Evolutionary conservation across 2,113 vertebrate genomes (phyloP).

Genomic region (Propithecus coquereli): DNA sequence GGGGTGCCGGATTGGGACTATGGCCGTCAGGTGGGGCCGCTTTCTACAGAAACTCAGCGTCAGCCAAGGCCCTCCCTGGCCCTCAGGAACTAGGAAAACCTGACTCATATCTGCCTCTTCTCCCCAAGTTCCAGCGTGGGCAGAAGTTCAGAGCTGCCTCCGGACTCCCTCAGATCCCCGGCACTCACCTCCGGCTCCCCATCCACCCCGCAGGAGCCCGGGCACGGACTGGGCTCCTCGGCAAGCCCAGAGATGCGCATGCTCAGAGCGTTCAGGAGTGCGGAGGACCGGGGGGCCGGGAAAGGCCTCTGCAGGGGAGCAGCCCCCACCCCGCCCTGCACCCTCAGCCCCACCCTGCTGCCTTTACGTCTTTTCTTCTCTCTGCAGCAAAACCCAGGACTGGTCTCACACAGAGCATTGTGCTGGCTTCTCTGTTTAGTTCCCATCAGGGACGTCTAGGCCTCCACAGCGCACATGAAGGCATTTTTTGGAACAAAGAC

Average conservation of each 20-base stretch:
- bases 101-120: neutral
- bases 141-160: neutral
- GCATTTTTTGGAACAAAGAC: neutral
- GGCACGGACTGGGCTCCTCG: neutral
- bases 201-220: neutral
- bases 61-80: neutral
- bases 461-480: fast-evolving
- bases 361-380: neutral
- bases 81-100: neutral
- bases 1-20: neutral
- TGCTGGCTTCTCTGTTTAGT: neutral
- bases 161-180: neutral
- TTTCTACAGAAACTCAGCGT: neutral
- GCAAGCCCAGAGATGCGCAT: neutral
- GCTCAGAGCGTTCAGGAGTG: neutral
- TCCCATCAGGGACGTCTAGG: neutral
- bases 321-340: fast-evolving
- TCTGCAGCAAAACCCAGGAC: neutral
- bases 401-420: too few species aligned
- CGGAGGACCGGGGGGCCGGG: neutral
- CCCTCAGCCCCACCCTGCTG: fast-evolving
- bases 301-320: neutral
- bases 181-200: neutral
- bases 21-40: fast-evolving
- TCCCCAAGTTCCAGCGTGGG: neutral